Percentiles rank a stretch among this genome's conserved stretches.
phyloP scores from a whole-genome alignment of 2,888 invertebrate genomes.

The Epirrita christyi region DNA sequence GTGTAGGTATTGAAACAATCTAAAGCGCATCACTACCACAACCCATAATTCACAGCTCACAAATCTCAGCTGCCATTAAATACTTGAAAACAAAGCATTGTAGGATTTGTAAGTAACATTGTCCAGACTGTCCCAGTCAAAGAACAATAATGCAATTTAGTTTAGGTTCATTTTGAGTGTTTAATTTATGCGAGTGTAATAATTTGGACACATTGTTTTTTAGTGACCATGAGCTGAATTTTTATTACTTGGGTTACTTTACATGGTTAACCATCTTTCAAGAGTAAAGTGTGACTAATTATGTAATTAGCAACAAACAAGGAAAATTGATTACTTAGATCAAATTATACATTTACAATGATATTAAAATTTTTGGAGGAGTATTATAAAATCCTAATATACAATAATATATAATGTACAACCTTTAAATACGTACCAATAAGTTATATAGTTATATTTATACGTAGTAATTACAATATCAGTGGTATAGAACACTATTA shows the following conservation, averaged over 20 bases:
- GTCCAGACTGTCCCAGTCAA: slow-evolving; percentile 43
- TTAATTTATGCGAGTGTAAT: slow-evolving; percentile 23
- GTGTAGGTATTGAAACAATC: slow-evolving; percentile 5
- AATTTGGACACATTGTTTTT: slow-evolving; percentile 23
- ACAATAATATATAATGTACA: too few relatives aligned
- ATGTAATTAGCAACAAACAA: too few relatives aligned
- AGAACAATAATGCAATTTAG: slow-evolving; percentile 34
- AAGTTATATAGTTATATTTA: too few relatives aligned
- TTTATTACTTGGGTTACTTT: neutral
- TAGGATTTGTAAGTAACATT: slow-evolving; percentile 44
- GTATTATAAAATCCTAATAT: too few relatives aligned
- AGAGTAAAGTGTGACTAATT: too few relatives aligned
- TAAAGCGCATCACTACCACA: slow-evolving; percentile 49
- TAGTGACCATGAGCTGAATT: neutral
- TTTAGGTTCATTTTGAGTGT: slow-evolving; percentile 22
- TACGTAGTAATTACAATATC: too few relatives aligned
- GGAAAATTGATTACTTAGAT: too few relatives aligned
- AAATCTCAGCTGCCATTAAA: slow-evolving; percentile 75
- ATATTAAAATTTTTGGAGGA: too few relatives aligned
- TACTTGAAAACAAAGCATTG: slow-evolving; percentile 59
- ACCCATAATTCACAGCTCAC: slow-evolving; percentile 74
- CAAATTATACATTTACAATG: too few relatives aligned
- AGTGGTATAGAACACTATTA: too few relatives aligned
- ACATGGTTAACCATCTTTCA: too few relatives aligned
- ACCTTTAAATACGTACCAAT: too few relatives aligned